Conservation (phyloP, 2,888 invertebrate genomes). For the Eristalis pertinax region DNA sequence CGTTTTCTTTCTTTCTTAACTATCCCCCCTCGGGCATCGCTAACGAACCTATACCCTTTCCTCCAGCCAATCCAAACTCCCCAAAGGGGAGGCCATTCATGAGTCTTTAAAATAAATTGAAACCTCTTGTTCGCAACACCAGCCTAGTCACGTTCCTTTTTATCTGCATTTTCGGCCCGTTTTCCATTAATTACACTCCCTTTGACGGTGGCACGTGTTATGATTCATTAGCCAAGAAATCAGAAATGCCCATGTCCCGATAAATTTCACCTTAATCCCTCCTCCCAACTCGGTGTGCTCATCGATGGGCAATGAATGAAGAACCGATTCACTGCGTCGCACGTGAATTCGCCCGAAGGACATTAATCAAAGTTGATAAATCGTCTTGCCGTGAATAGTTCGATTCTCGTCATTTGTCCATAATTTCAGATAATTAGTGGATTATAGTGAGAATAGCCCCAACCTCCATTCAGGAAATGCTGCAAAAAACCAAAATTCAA, state of each 20-base stretch:
- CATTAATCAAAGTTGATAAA: constrained; percentile 56
- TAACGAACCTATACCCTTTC: neutral
- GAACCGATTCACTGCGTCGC: constrained; percentile 1
- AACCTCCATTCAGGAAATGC: neutral
- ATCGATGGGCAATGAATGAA: too few species aligned
- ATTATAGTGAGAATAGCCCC: neutral
- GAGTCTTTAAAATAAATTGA: neutral
- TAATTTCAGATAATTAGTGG: constrained; percentile 29
- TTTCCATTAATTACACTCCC: constrained; percentile 27
- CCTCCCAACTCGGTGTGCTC: neutral
- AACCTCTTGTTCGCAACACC: neutral
- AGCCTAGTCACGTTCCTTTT: constrained; percentile 27
- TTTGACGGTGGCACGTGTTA: constrained; percentile 29
- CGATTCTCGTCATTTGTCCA: constrained; percentile 1
- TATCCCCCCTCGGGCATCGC: too few species aligned
- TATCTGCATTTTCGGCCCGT: constrained; percentile 1
- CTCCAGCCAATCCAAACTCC: neutral
- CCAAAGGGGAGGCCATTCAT: neutral
- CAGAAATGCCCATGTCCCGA: constrained; percentile 28
- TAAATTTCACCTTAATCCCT: constrained; percentile 18
- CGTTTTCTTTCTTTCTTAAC: too few species aligned
- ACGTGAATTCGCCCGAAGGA: constrained; percentile 33
- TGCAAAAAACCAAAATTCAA: neutral
- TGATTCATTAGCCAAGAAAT: constrained; percentile 28
- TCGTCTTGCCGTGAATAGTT: constrained; percentile 8